Conservation (phyloP, 2,888 invertebrate species). For the Eledona agricola region DNA sequence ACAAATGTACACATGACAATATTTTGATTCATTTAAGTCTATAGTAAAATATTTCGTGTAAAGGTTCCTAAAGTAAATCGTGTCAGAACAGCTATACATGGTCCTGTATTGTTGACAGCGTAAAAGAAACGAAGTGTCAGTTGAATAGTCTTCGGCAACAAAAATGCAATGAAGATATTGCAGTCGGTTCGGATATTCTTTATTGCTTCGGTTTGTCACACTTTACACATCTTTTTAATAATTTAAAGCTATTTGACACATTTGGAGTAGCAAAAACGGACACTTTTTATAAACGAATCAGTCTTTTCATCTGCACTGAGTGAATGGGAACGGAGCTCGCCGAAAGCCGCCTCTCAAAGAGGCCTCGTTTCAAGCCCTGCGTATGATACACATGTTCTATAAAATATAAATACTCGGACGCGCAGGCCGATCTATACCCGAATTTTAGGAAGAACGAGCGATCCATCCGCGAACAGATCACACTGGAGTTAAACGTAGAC, state of each 20-base stretch:
- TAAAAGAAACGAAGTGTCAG: slow-evolving; percentile 19
- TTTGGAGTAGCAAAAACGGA: slow-evolving; percentile 40
- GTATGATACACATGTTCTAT: slow-evolving; percentile 33
- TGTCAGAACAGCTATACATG: slow-evolving; percentile 33
- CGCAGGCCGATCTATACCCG: slow-evolving; percentile 30
- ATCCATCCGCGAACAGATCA: slow-evolving; percentile 35
- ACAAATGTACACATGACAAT: slow-evolving; percentile 39
- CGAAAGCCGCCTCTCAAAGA: slow-evolving; percentile 13
- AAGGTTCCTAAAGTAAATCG: slow-evolving; percentile 30
- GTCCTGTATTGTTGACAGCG: slow-evolving; percentile 32
- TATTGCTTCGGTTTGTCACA: slow-evolving; percentile 37
- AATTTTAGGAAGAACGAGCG: slow-evolving; percentile 38
- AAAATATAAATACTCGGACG: slow-evolving; percentile 31
- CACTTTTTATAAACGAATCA: slow-evolving; percentile 40
- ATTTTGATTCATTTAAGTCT: slow-evolving; percentile 42
- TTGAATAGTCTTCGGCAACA: slow-evolving; percentile 11
- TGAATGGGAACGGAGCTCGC: slow-evolving; percentile 29
- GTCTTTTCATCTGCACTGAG: slow-evolving; percentile 39
- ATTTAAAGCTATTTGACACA: slow-evolving; percentile 50
- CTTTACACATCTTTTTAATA: slow-evolving; percentile 37
- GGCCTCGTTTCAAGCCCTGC: slow-evolving; percentile 7
- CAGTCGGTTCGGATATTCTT: slow-evolving; percentile 38
- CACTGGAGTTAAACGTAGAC: slow-evolving; percentile 64
- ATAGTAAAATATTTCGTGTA: slow-evolving; percentile 36
- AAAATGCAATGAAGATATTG: slow-evolving; percentile 27